Percentiles rank a stretch among this genome's conserved stretches.
phyloP scores from a whole-genome alignment of 2,888 invertebrate genomes.

The Pelosia muscerda region DNA sequence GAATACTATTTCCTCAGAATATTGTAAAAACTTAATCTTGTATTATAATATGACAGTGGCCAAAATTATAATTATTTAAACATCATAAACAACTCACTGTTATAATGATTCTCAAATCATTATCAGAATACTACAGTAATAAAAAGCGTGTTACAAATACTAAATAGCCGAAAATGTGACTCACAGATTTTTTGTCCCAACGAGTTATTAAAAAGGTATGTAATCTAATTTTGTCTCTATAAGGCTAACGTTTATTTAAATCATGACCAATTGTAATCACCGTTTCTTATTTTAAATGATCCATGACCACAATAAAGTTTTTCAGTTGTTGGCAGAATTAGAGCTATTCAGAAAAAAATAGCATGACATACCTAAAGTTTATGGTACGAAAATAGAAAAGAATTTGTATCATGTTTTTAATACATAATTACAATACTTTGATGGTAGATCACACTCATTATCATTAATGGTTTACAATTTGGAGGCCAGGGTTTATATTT shows the following conservation, averaged over 20 bases:
- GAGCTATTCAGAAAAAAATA: slow-evolving; percentile 2
- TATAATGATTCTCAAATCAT: too few species aligned
- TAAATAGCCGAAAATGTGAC: background rate
- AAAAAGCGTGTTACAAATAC: background rate
- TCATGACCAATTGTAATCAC: slow-evolving; percentile 71
- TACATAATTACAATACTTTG: too few species aligned
- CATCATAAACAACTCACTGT: background rate
- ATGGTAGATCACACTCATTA: too few species aligned
- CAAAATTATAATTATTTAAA: background rate
- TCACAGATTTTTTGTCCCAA: background rate
- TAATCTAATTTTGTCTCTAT: slow-evolving; percentile 59
- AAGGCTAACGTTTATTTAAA: slow-evolving; percentile 62
- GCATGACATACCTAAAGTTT: background rate
- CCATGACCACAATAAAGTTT: slow-evolving; percentile 48
- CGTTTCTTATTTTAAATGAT: slow-evolving; percentile 68
- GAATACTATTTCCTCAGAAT: background rate
- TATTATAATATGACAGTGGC: background rate
- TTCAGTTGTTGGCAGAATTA: slow-evolving; percentile 3
- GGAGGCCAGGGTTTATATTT: too few species aligned
- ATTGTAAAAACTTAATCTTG: background rate
- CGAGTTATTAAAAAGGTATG: slow-evolving; percentile 22
- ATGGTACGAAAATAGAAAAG: background rate
- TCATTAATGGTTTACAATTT: too few species aligned
- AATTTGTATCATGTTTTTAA: too few species aligned
- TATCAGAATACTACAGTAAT: background rate